A percentile compares a stretch with the other conserved stretches of the same genome.
phyloP scores from a whole-genome alignment of 2,113 vertebrate species.

The Leucopternis melanops region DNA sequence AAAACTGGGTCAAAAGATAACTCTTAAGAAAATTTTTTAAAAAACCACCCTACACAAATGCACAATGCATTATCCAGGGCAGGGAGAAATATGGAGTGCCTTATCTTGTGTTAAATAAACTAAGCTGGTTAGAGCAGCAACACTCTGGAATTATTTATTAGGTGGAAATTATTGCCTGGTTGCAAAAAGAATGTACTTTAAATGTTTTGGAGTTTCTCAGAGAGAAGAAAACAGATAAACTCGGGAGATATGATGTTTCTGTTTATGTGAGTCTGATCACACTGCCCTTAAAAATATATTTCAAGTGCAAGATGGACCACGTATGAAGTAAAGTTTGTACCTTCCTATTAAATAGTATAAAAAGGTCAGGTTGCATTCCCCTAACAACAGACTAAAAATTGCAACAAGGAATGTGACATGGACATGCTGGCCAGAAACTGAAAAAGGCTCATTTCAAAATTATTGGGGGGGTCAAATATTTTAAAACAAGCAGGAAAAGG shows the following conservation, averaged over 20 bases:
- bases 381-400: neutral
- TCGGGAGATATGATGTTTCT: neutral
- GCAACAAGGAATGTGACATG: neutral
- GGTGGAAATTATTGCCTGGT: neutral
- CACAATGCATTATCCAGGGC: neutral
- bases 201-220: neutral
- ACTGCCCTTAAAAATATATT: neutral
- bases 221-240: neutral
- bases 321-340: neutral
- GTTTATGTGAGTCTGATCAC: neutral
- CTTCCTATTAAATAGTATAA: neutral
- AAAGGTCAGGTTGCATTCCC: neutral
- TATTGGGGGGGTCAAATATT: neutral
- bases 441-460: no score
- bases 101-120: neutral
- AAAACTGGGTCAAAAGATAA: neutral
- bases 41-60: neutral
- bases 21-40: neutral
- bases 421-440: no score
- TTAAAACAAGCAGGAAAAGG: neutral
- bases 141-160: slow-evolving; percentile 2
- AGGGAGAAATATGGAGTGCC: neutral
- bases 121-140: neutral
- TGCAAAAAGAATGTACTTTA: neutral
- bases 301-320: neutral